Evolutionary conservation across 2,113 vertebrate genomes (phyloP).

Genomic region (Crypturellus undulatus): DNA sequence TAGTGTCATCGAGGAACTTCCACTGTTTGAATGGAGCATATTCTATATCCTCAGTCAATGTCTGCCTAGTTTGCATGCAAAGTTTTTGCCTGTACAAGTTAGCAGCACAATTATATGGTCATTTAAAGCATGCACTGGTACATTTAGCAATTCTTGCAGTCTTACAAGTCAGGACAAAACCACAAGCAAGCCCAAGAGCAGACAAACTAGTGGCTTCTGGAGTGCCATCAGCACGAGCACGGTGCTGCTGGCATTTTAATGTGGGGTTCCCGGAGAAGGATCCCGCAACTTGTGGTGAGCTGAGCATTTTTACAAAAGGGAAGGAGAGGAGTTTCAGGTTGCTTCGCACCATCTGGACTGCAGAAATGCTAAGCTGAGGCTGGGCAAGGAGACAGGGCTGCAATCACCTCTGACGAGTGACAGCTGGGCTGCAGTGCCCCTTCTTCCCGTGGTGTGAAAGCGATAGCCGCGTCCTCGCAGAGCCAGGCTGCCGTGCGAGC

Average conservation of each 20-base stretch:
- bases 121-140: neutral
- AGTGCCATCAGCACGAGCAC: neutral
- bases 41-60: neutral
- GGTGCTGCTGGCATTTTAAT: neutral
- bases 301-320: neutral
- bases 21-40: neutral
- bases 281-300: neutral
- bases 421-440: conserved; percentile 25
- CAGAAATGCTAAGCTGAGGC: neutral
- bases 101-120: neutral
- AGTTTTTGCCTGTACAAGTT: neutral
- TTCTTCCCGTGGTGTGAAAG: neutral
- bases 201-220: neutral
- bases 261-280: neutral
- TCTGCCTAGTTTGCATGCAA: neutral
- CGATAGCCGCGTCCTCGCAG: accelerated
- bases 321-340: neutral
- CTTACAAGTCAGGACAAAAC: neutral
- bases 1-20: neutral
- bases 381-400: neutral
- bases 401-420: neutral
- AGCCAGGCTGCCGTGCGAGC: neutral
- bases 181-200: neutral
- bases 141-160: accelerated
- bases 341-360: conserved; percentile 34